Conservation (phyloP, 2,113 vertebrate genomes). For the Microtus montanus region DNA sequence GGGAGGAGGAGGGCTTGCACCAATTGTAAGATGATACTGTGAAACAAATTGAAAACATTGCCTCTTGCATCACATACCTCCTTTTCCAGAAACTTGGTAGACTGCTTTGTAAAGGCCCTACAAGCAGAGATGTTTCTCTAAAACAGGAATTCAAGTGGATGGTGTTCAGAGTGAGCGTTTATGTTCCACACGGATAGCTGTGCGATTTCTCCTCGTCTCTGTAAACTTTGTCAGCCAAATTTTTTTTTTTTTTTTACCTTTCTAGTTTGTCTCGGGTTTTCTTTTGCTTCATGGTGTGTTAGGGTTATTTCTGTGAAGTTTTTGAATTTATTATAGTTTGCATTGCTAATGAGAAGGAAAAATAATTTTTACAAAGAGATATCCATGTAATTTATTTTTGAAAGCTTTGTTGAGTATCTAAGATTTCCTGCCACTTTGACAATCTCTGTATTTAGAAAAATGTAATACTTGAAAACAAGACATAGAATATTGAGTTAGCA, state of each 20-base stretch:
- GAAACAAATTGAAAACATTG: conserved; percentile 81
- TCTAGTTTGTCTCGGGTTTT: conserved; percentile 79
- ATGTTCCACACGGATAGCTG: conserved; percentile 63
- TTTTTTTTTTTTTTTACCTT: conserved; percentile 18
- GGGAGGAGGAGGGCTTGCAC: conserved; percentile 69
- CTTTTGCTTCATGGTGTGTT: conserved; percentile 83
- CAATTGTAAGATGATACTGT: conserved; percentile 85
- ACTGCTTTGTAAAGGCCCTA: conserved; percentile 74
- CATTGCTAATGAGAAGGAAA: conserved; percentile 71
- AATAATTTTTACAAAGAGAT: conserved; percentile 72
- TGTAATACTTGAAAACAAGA: conserved; percentile 88
- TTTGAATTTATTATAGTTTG: conserved; percentile 85
- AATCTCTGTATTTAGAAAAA: conserved; percentile 92
- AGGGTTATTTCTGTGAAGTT: conserved; percentile 87
- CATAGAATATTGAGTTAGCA: conserved; percentile 82
- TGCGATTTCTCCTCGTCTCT: conserved; percentile 62
- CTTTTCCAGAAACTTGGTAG: conserved; percentile 84
- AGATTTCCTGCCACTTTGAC: conserved; percentile 93
- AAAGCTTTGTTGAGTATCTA: conserved; percentile 83
- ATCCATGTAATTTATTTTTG: conserved; percentile 82
- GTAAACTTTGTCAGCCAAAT: conserved; percentile 62
- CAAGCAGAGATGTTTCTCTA: conserved; percentile 67
- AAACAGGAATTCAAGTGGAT: conserved; percentile 72
- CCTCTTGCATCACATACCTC: conserved; percentile 89
- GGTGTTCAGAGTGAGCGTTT: conserved; percentile 64